Evolutionary conservation across 2,888 invertebrate genomes (phyloP).

Genomic region (Catotricha subobsoleta): DNA sequence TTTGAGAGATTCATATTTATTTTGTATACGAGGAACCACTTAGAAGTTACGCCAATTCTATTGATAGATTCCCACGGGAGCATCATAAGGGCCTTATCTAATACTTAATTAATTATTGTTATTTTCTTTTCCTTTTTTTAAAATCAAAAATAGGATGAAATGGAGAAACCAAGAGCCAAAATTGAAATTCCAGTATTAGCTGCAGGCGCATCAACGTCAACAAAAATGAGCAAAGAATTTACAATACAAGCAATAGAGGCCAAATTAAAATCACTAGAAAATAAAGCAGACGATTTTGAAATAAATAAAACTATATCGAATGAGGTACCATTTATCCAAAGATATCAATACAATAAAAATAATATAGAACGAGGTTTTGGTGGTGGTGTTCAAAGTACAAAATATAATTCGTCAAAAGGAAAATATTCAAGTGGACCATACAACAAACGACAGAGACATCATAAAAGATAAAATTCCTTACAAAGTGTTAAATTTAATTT

Average conservation of each 20-base stretch:
- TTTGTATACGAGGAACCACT: too few species aligned
- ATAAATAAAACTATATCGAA: slow-evolving; percentile 49
- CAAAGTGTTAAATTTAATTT: not conserved
- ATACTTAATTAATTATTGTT: too few species aligned
- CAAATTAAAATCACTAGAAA: slow-evolving; percentile 63
- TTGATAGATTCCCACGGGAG: too few species aligned
- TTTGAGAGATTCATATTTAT: too few species aligned
- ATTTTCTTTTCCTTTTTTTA: not conserved
- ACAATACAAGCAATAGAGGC: slow-evolving; percentile 80
- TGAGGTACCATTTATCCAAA: slow-evolving; percentile 47
- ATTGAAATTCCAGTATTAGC: slow-evolving; percentile 61
- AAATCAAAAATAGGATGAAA: slow-evolving; percentile 42
- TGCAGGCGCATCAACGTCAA: slow-evolving; percentile 33
- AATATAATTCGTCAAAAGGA: slow-evolving; percentile 16
- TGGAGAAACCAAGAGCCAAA: slow-evolving; percentile 55
- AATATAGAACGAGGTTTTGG: too few species aligned
- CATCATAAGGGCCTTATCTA: too few species aligned
- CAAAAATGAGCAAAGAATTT: slow-evolving; percentile 43
- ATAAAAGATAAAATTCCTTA: slow-evolving; percentile 1
- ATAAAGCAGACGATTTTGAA: slow-evolving; percentile 50
- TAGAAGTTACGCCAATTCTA: too few species aligned
- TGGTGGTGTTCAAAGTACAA: slow-evolving; percentile 8
- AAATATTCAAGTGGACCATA: slow-evolving; percentile 19
- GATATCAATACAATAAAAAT: slow-evolving; percentile 39
- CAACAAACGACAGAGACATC: slow-evolving; percentile 11